These are phyloP conservation scores for Falco novaeseelandiae DNA, from an alignment of 2,797 vertebrate species.

Conservation along the genomic window DNA sequence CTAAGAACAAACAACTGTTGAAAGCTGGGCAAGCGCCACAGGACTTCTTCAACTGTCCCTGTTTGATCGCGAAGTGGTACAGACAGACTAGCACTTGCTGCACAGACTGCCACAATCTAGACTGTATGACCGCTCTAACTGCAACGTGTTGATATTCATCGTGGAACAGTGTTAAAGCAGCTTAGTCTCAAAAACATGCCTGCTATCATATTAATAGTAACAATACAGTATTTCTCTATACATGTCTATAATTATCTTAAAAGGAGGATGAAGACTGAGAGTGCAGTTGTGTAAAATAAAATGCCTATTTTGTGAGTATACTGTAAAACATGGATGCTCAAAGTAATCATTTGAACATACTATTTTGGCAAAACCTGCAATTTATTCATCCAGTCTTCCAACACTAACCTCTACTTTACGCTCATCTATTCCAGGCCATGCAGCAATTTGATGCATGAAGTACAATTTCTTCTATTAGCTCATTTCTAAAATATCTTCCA, in stretches of 20 bases:
- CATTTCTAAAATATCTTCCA: background rate
- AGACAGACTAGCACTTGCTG: conserved; percentile 25
- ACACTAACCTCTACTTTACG: background rate
- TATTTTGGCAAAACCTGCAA: background rate
- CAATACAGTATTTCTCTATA: conserved; percentile 45
- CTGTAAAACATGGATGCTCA: background rate
- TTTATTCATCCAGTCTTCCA: background rate
- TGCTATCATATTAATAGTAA: conserved; percentile 41
- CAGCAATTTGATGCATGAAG: background rate
- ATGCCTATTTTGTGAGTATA: background rate
- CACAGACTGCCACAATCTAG: background rate
- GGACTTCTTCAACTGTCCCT: background rate
- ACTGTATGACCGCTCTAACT: background rate
- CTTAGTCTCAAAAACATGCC: conserved; percentile 50
- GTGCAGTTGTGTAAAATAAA: background rate
- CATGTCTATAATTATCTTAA: conserved; percentile 28
- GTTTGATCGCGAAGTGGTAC: background rate
- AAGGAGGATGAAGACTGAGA: background rate
- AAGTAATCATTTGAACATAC: background rate
- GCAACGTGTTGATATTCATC: background rate
- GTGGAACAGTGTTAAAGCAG: conserved; percentile 50
- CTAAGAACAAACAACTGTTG: background rate
- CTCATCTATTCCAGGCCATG: background rate
- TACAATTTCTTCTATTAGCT: background rate
- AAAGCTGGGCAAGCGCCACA: background rate